A percentile compares a stretch with the other conserved stretches of the same genome.
These are phyloP conservation scores for Acanthochromis polyacanthus DNA, from an alignment of 2,113 vertebrate species.

Conservation along the genomic window DNA sequence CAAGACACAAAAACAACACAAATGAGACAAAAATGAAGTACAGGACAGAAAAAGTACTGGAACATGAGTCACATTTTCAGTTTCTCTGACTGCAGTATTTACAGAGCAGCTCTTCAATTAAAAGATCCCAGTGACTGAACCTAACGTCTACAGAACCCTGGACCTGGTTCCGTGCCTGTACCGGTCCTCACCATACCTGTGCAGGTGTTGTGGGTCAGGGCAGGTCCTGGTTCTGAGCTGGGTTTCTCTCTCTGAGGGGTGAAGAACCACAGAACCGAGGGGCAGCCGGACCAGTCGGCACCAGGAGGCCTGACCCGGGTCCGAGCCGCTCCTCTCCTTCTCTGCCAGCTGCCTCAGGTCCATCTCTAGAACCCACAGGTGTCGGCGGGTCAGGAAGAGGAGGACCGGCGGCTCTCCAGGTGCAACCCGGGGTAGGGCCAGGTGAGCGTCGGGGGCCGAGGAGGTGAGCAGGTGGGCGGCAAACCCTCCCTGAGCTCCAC, in stretches of 20 bases:
- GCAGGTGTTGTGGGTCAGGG: slow-evolving; percentile 37
- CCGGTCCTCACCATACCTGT: slow-evolving; percentile 45
- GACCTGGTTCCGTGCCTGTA: no score
- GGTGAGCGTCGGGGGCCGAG: not conserved
- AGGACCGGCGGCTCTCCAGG: slow-evolving; percentile 84
- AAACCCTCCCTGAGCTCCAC: slow-evolving; percentile 88
- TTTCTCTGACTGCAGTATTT: no score
- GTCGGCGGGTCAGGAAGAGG: slow-evolving; percentile 90
- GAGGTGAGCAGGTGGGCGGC: slow-evolving; percentile 84
- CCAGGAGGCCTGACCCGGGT: slow-evolving; percentile 57
- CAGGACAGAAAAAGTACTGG: no score
- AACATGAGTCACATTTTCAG: no score
- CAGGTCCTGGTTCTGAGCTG: slow-evolving; percentile 20
- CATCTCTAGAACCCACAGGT: slow-evolving; percentile 90
- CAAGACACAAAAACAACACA: no score
- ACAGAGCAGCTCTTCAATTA: no score
- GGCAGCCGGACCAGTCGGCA: slow-evolving; percentile 88
- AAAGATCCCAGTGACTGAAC: no score
- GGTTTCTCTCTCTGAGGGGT: slow-evolving; percentile 75
- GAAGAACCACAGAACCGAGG: slow-evolving; percentile 87
- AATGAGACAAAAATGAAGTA: no score
- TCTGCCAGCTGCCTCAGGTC: slow-evolving; percentile 87
- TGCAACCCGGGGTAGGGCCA: slow-evolving; percentile 57
- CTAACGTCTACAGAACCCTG: no score
- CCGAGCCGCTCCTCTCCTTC: slow-evolving; percentile 69